Evolutionary conservation across 2,888 invertebrate genomes (phyloP).

Genomic region (Acanthosepion pharaonis): DNA sequence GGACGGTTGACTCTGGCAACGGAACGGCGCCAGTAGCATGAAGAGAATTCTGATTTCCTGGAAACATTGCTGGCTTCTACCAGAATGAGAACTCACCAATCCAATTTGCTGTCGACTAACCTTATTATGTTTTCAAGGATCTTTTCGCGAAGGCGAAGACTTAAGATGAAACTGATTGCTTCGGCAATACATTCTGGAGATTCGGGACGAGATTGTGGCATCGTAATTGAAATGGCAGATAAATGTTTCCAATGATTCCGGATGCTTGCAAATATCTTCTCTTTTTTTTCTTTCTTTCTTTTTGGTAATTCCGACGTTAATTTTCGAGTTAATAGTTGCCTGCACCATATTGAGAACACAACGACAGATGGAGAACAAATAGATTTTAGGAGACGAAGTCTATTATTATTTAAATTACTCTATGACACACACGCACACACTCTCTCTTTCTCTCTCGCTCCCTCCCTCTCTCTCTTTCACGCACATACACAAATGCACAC

Average conservation of each 20-base stretch:
- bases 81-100: background rate
- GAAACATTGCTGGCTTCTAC: constrained; percentile 9
- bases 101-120: constrained; percentile 33
- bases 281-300: too few species aligned
- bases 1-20: background rate
- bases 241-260: background rate
- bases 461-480: too few species aligned
- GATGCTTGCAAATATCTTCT: background rate
- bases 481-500: too few species aligned
- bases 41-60: constrained; percentile 21
- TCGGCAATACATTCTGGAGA: background rate
- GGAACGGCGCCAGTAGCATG: background rate
- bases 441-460: too few species aligned
- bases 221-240: constrained; percentile 20
- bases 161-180: background rate
- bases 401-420: too few species aligned
- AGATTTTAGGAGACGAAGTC: background rate
- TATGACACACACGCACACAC: too few species aligned
- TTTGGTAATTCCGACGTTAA: background rate
- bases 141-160: background rate
- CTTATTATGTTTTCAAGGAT: background rate
- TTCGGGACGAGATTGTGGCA: background rate
- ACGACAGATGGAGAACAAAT: background rate
- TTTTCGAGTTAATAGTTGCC: background rate
- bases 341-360: background rate